Conservation (phyloP, 2,113 vertebrate species). For the Cyanocitta stelleri region DNA sequence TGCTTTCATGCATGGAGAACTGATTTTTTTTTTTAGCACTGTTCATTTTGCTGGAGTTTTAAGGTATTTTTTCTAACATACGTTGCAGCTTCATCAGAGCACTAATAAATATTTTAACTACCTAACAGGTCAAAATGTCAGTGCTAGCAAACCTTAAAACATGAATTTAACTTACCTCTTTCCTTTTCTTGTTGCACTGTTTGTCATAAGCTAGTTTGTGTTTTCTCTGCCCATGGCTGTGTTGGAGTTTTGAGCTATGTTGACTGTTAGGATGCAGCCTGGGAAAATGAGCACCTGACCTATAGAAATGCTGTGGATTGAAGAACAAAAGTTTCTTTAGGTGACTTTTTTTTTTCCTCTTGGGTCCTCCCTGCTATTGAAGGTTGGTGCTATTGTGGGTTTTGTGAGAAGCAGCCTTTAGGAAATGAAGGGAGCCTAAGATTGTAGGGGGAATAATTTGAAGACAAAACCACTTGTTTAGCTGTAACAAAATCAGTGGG, state of each 20-base stretch:
- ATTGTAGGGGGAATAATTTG: constrained; percentile 4
- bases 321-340: neutral
- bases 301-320: neutral
- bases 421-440: neutral
- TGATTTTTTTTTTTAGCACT: neutral
- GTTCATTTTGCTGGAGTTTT: neutral
- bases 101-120: neutral
- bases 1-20: neutral
- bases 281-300: neutral
- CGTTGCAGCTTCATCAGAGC: neutral
- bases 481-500: constrained; percentile 21
- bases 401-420: neutral
- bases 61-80: neutral
- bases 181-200: neutral
- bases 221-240: neutral
- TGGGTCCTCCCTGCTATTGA: neutral
- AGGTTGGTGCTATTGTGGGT: neutral
- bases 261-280: neutral
- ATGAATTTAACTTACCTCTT: neutral
- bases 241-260: neutral
- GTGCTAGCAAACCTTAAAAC: neutral
- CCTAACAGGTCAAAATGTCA: neutral
- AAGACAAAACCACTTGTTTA: constrained; percentile 42
- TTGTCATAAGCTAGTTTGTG: neutral
- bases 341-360: neutral